Conservation (phyloP, 2,113 vertebrate genomes). For the Desmodus rotundus region DNA sequence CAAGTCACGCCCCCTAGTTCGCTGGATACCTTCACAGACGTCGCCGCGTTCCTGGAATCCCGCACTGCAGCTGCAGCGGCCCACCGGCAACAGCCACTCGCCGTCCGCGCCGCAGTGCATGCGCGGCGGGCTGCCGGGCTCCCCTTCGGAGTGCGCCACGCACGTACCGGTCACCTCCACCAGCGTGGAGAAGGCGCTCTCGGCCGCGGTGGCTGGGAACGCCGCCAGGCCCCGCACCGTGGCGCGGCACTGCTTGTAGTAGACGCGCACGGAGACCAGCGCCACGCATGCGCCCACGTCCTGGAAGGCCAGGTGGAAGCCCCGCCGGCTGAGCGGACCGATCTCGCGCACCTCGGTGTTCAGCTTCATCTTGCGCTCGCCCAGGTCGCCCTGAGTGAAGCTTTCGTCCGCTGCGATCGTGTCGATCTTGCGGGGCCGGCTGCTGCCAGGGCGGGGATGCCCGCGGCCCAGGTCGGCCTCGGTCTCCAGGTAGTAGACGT, state of each 20-base stretch:
- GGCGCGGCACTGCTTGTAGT: slow-evolving; percentile 93
- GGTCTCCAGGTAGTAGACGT: slow-evolving; percentile 91
- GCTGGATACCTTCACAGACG: slow-evolving; percentile 90
- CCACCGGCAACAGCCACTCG: slow-evolving; percentile 96
- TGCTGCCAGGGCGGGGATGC: slow-evolving; percentile 72
- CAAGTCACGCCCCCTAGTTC: background rate
- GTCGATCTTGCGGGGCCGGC: slow-evolving; percentile 93
- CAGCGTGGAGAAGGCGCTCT: slow-evolving; percentile 91
- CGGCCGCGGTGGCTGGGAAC: slow-evolving; percentile 94
- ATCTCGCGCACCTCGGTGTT: slow-evolving; percentile 97
- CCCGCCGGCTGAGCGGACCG: slow-evolving; percentile 91
- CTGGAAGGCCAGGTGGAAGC: slow-evolving; percentile 97
- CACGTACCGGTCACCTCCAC: slow-evolving; percentile 94
- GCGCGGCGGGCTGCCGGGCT: slow-evolving; percentile 90
- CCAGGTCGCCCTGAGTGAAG: slow-evolving; percentile 96
- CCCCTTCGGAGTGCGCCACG: slow-evolving; percentile 91
- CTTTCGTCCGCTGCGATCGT: slow-evolving; percentile 97
- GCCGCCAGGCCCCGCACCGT: slow-evolving; percentile 91
- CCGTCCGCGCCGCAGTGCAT: slow-evolving; percentile 98
- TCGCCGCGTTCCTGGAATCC: slow-evolving; percentile 96
- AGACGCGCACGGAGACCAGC: slow-evolving; percentile 93
- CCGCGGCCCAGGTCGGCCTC: slow-evolving; percentile 86
- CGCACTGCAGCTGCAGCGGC: slow-evolving; percentile 94
- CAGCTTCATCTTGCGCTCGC: slow-evolving; percentile 98
- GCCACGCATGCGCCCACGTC: slow-evolving; percentile 96